Evolutionary conservation across 1,140 invertebrate species (phyloP), one percentile per base, ranked within the genome.

Genomic region (Stegodyphus dumicola): DNA sequence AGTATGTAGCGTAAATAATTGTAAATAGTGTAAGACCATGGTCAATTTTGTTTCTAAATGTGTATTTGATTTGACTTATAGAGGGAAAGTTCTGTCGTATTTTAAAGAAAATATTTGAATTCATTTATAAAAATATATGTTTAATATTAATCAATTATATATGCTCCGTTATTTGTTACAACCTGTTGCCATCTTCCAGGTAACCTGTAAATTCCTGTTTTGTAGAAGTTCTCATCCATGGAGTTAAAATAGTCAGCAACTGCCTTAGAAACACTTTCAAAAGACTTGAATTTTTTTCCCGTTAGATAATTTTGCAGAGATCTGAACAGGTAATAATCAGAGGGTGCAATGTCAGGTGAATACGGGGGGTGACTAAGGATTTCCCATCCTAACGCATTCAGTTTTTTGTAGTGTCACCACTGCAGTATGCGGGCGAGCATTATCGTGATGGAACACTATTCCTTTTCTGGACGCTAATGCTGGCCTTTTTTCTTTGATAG

Each of bases 331-430:
- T 86, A 73, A 60, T 78, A 90, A 85, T 90, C 90, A 76, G 87
- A 88, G 33, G 90, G 89, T 33, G 90, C 88, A 67, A 90, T 85
- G 85, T 91, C 65, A 67, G 17, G 65, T 67, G 13, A 67, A 67
- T 67, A 17, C 65, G 65, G 65, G 3, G 17, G 65, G 65, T 67
- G 65, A 67, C 65, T 67, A 67, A 67, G 17, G 65, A 67, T 6
- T 67, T 67, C 65, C 65, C 65, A 67, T 67, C 17, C 65, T 67
- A 67, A 67, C 65, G 2, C 6, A 67, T 67, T 67, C 65, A 67
- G 65, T 67, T 67, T 67, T 17, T 67, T n/a, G n/a, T n/a, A n/a
- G n/a, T n/a, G n/a, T n/a, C n/a, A n/a, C n/a, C n/a, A n/a, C n/a
- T n/a, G n/a, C n/a, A n/a, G n/a, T n/a, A n/a, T n/a, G n/a, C n/a